These are phyloP conservation scores for Montipora efflorescens DNA, from an alignment of 64 coral and sea anemone species.

Conservation along the genomic window DNA sequence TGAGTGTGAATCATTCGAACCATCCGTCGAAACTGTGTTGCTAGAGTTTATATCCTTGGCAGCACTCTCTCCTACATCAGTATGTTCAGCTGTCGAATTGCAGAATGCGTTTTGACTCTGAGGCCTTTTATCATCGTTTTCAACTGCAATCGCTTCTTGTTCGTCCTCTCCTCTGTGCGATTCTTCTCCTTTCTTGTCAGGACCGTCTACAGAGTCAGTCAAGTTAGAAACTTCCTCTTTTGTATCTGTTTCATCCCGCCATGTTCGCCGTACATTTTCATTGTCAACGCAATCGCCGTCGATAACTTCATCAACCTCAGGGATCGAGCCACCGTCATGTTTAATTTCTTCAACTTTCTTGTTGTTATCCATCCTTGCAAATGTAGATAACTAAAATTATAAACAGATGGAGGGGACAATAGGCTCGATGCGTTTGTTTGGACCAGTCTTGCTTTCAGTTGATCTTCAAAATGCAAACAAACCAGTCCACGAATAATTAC, in stretches of 20 bases:
- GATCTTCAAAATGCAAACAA: slow-evolving; percentile 9
- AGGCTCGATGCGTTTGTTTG: neutral
- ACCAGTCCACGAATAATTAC: neutral
- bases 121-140: neutral
- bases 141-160: too few species aligned
- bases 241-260: neutral
- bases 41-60: neutral
- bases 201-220: neutral
- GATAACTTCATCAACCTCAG: slow-evolving; percentile 7
- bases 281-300: slow-evolving; percentile 11
- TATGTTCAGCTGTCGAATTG: neutral
- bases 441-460: neutral
- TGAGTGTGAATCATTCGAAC: slow-evolving; percentile 2
- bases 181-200: neutral
- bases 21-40: slow-evolving; percentile 8
- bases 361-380: slow-evolving; percentile 17
- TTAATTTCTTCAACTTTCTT: neutral
- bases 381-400: slow-evolving; percentile 3
- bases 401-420: slow-evolving; percentile 23
- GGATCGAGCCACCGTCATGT: neutral
- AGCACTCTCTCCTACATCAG: neutral
- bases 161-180: neutral
- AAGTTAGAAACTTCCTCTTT: neutral
- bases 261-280: neutral
- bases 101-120: neutral